A percentile compares a stretch with the other conserved stretches of the same genome.
These are phyloP conservation scores for Aphelocoma coerulescens DNA, from an alignment of 2,113 vertebrate species.

Conservation along the genomic window DNA sequence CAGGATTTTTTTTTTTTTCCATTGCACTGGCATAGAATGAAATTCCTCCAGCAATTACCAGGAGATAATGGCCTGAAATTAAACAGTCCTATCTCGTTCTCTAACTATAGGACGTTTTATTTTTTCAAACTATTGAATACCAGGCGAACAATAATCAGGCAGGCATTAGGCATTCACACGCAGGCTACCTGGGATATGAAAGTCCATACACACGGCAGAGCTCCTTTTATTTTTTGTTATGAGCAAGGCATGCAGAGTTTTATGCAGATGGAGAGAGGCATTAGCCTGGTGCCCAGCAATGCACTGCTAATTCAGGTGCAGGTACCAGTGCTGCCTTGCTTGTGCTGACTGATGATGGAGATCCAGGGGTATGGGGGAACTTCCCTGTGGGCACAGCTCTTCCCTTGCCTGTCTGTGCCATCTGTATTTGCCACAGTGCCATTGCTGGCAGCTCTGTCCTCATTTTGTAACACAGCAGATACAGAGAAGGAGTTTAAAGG, in stretches of 20 bases:
- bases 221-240: conserved; percentile 41
- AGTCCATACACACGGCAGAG: background rate
- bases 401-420: background rate
- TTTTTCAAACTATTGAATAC: conserved; percentile 45
- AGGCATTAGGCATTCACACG: conserved; percentile 45
- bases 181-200: conserved; percentile 54
- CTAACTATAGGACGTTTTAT: conserved; percentile 47
- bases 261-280: background rate
- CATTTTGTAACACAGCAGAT: accelerated
- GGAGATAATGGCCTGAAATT: conserved; percentile 70
- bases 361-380: background rate
- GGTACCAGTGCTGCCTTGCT: background rate
- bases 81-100: conserved; percentile 65
- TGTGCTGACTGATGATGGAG: background rate
- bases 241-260: background rate
- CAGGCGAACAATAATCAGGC: conserved; percentile 59
- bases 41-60: conserved; percentile 70
- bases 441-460: background rate
- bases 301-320: background rate
- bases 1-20: conserved; percentile 12
- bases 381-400: background rate
- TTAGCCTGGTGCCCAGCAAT: background rate
- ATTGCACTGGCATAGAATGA: conserved; percentile 43
- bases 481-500: background rate
- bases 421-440: background rate